These are phyloP conservation scores for Tangara arthus DNA, from an alignment of 2,797 vertebrate species.

Conservation along the genomic window DNA sequence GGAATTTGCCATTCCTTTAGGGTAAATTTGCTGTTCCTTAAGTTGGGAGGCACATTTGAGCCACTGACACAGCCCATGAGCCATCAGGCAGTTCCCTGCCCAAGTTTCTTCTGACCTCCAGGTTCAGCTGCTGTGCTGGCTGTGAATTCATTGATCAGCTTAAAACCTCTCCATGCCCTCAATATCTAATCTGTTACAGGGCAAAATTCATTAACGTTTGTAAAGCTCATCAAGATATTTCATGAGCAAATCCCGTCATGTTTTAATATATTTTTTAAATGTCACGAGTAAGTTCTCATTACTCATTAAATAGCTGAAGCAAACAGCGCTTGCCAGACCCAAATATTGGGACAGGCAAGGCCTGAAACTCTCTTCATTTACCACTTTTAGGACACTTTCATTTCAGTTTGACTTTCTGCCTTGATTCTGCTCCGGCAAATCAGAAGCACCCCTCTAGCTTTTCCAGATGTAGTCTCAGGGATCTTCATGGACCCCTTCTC, in stretches of 20 bases:
- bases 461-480: background rate
- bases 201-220: constrained; percentile 48
- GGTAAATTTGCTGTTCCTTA: background rate
- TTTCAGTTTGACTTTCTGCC: background rate
- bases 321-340: background rate
- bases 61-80: background rate
- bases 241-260: constrained; percentile 43
- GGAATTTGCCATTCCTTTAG: background rate
- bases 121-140: background rate
- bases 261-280: constrained; percentile 56
- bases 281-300: background rate
- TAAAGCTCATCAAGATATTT: constrained; percentile 56
- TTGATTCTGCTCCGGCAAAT: background rate
- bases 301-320: constrained; percentile 22
- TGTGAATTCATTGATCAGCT: constrained; percentile 20
- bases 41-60: background rate
- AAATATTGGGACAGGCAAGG: background rate
- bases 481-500: background rate
- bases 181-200: constrained; percentile 21
- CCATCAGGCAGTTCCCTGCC: background rate
- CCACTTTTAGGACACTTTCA: background rate
- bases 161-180: background rate
- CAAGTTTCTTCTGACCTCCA: background rate
- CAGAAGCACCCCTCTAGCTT: background rate
- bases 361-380: background rate